Conservation (phyloP, 2,888 invertebrate genomes). For the Parnassius apollo region DNA sequence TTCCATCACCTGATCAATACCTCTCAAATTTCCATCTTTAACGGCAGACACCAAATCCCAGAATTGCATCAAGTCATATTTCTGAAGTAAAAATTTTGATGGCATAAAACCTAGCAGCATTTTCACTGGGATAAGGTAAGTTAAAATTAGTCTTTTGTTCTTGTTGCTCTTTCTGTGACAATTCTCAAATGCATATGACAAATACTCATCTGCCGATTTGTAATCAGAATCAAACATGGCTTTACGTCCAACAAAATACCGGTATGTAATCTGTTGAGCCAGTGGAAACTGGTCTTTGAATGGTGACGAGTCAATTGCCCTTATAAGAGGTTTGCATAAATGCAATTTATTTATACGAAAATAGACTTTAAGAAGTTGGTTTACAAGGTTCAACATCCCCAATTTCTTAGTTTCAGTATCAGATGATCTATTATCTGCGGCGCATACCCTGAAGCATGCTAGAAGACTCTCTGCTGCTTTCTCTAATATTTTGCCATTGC, state of each 20-base stretch:
- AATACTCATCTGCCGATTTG: constrained; percentile 93
- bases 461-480: constrained; percentile 96
- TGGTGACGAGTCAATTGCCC: constrained; percentile 96
- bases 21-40: constrained; percentile 92
- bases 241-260: constrained; percentile 97
- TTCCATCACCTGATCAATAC: constrained; percentile 91
- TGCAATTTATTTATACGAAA: constrained; percentile 95
- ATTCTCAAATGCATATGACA: constrained; percentile 95
- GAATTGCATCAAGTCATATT: constrained; percentile 95
- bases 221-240: constrained; percentile 99
- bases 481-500: constrained; percentile 88
- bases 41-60: constrained; percentile 93
- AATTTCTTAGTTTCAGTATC: constrained; percentile 96
- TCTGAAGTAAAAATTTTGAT: constrained; percentile 87
- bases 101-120: constrained; percentile 98
- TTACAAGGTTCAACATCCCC: constrained; percentile 97
- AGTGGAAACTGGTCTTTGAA: constrained; percentile 94
- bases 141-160: constrained; percentile 95
- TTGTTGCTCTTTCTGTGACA: constrained; percentile 90
- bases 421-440: constrained; percentile 94
- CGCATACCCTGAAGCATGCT: constrained; percentile 96
- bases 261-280: constrained; percentile 97
- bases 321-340: constrained; percentile 95
- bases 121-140: constrained; percentile 97
- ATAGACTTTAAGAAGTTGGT: constrained; percentile 97